Percentiles rank a stretch among this genome's conserved stretches.
These are phyloP conservation scores for Clavelina lepadiformis DNA, from an alignment of 23 tunicate genomes.

Conservation along the genomic window DNA sequence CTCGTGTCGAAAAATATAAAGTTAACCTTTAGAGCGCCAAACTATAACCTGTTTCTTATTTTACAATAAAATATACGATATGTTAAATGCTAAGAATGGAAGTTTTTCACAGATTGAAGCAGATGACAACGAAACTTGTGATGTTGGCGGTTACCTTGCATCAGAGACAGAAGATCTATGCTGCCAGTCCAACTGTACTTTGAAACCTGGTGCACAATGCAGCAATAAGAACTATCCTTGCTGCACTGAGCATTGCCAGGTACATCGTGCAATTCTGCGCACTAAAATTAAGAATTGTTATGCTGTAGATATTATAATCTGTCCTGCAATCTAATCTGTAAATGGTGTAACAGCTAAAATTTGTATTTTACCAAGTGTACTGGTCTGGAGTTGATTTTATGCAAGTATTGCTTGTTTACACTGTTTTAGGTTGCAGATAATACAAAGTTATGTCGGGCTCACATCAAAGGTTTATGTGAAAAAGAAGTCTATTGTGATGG, in stretches of 20 bases:
- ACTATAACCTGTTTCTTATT: no score
- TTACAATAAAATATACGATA: neutral
- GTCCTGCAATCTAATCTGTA: no score
- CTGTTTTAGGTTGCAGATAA: constrained; percentile 19
- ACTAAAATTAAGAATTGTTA: no score
- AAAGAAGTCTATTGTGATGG: constrained; percentile 77
- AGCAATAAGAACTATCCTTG: constrained; percentile 66
- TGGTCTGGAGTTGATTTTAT: no score
- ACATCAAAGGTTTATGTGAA: constrained; percentile 51
- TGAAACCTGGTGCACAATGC: constrained; percentile 54
- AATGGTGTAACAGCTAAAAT: no score
- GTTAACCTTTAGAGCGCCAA: no score
- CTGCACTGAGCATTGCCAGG: constrained; percentile 90
- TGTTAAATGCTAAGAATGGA: neutral
- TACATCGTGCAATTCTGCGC: neutral
- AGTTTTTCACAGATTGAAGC: constrained; percentile 47
- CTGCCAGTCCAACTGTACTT: constrained; percentile 55
- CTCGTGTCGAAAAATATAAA: no score
- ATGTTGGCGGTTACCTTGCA: constrained; percentile 55
- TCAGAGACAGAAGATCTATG: constrained; percentile 35
- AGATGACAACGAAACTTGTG: constrained; percentile 75
- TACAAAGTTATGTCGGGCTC: constrained; percentile 52
- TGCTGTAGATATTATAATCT: no score
- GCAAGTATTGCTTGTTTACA: no score
- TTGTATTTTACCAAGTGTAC: no score